Evolutionary conservation across 1,140 invertebrate species (phyloP).

Genomic region (Gonatopus flavifemur): DNA sequence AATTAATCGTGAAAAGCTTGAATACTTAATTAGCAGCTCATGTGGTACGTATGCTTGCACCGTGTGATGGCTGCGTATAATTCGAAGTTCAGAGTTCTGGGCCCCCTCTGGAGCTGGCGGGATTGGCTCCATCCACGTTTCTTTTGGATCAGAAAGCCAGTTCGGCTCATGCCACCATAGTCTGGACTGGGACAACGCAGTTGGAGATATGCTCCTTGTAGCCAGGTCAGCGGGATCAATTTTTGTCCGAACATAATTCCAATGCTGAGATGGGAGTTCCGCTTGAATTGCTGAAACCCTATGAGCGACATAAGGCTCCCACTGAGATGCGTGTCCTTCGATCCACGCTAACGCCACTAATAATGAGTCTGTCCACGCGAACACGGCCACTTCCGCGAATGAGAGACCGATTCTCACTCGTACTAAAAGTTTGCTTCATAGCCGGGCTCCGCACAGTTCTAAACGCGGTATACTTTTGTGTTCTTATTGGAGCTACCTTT

Average conservation of each 20-base stretch:
- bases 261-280: background rate
- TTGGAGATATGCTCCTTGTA: background rate
- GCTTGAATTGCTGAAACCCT: background rate
- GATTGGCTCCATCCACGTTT: background rate
- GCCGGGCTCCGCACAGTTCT: no score
- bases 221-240: background rate
- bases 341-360: background rate
- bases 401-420: no score
- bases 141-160: background rate
- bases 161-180: background rate
- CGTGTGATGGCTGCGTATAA: no score
- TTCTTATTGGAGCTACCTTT: background rate
- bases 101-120: background rate
- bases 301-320: background rate
- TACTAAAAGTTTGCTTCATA: no score
- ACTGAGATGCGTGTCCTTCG: background rate
- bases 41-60: background rate
- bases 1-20: background rate
- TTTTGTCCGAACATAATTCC: background rate
- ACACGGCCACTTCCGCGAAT: no score
- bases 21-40: background rate
- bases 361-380: no score
- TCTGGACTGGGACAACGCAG: background rate
- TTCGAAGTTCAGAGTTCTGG: background rate
- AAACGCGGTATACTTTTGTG: no score